Base-by-base conservation (phyloP, 1,140 invertebrate species). In the Pachyrhynchus sulphureomaculatus region DNA sequence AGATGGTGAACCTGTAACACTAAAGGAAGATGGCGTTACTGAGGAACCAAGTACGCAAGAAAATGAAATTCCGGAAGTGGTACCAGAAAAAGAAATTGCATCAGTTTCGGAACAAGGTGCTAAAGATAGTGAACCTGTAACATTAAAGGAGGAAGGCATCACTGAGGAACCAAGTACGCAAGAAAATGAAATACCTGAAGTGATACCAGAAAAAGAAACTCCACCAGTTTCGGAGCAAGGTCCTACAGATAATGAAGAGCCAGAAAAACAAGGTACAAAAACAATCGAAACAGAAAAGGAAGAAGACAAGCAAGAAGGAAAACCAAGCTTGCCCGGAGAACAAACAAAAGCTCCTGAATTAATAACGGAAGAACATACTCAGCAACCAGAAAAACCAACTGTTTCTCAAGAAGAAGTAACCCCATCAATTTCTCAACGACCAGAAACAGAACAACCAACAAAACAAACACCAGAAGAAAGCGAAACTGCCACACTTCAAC, bases 91-190 rank as follows among this genome's bases (percentile, higher is more conserved):
- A 20, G 41, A 55, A 18, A 29, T 45, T 56, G 34, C 26, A 12
- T 60, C 52, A 62, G 69, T 69, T 37, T 62, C 68, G 54, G 24
- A 34, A 26, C 2, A n/a, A 62, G 23, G 33, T 34, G 34, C 37
- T n/a, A 32, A 56, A 17, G 41, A 34, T 41, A 51, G 45, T n/a
- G 24, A 57, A 54, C 41, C 37, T 29, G 39, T 55, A 42, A 13
- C 32, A 47, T 26, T 42, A 29, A 37, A 36, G 8, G 21, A 8
- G 5, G 44, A 47, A 29, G 18, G 36, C 36, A 0, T 17, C 10
- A 10, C 36, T 18, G 17, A 17, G 1, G 17, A 39, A 39, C 10
- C 1, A n/a, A 4, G 12, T 6, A 29, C 26, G 2, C 26, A 29
- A 29, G 26, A 6, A 9, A 60, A 56, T 10, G 44, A 72, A 2